These are phyloP conservation scores for Plotosus lineatus DNA, from an alignment of 2,113 vertebrate genomes.

Conservation along the genomic window DNA sequence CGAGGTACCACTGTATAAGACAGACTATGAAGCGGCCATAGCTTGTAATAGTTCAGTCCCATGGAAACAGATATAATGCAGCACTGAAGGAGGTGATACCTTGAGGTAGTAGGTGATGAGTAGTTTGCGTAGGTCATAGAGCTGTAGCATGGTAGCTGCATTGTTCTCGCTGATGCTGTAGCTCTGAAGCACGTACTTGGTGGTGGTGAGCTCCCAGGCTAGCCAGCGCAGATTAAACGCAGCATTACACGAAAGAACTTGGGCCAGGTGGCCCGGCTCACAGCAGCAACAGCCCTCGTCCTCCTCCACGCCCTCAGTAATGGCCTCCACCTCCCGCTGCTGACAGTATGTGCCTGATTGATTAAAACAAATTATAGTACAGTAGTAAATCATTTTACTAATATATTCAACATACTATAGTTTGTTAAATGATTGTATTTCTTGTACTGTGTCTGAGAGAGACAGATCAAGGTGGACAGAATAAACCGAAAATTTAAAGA, in stretches of 20 bases:
- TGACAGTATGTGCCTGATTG: constrained; percentile 93
- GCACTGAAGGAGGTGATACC: constrained; percentile 59
- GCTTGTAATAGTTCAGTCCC: neutral
- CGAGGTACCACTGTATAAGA: no score
- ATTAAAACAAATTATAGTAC: neutral
- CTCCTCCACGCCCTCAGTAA: constrained; percentile 93
- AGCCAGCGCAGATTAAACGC: constrained; percentile 96
- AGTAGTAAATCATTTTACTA: neutral
- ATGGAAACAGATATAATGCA: neutral
- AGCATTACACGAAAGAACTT: constrained; percentile 91
- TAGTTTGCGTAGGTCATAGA: constrained; percentile 92
- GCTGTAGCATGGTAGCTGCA: constrained; percentile 93
- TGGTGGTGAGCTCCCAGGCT: constrained; percentile 91
- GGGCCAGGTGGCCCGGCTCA: constrained; percentile 87
- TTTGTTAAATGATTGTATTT: neutral
- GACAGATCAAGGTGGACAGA: neutral
- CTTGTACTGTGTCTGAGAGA: neutral
- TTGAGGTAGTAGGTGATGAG: constrained; percentile 95
- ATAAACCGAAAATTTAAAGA: no score
- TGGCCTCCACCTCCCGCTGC: constrained; percentile 97
- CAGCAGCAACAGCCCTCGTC: constrained; percentile 94
- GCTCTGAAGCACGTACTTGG: constrained; percentile 94
- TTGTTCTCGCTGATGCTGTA: constrained; percentile 98
- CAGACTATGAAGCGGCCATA: neutral
- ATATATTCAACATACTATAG: neutral